Conservation (phyloP, 1,140 invertebrate species). For the Zophobas atratus region DNA sequence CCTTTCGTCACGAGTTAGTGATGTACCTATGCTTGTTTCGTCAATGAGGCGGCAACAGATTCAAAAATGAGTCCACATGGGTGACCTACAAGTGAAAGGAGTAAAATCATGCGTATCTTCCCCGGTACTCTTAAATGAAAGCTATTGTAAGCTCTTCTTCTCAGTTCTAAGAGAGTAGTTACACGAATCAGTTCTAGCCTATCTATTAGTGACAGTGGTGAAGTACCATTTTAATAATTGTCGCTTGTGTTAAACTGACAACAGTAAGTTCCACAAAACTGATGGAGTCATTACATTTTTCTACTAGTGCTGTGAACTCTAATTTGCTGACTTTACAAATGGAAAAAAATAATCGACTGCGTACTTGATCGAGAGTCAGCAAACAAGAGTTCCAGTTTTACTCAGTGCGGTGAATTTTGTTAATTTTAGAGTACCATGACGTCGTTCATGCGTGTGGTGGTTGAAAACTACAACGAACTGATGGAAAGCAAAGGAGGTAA, state of each 20-base stretch:
- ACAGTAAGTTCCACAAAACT: slow-evolving; percentile 12
- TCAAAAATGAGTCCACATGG: neutral
- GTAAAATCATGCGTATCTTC: slow-evolving; percentile 12
- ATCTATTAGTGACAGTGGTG: slow-evolving; percentile 3
- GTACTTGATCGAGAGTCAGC: neutral
- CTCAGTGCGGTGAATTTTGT: slow-evolving; percentile 29
- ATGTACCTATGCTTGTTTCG: no score
- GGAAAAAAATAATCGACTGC: neutral
- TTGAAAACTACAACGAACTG: slow-evolving; percentile 73
- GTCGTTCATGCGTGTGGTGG: slow-evolving; percentile 68
- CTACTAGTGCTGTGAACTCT: slow-evolving; percentile 19
- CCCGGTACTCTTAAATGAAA: slow-evolving; percentile 28
- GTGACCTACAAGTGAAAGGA: slow-evolving; percentile 21
- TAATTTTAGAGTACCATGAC: slow-evolving; percentile 66
- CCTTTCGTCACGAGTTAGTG: no score
- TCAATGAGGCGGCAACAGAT: no score
- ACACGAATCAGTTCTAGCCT: neutral
- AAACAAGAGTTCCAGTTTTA: neutral
- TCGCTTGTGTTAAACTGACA: neutral
- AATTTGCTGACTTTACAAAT: slow-evolving; percentile 18
- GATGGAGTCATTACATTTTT: slow-evolving; percentile 33
- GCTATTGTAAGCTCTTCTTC: slow-evolving; percentile 31
- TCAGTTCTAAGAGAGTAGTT: slow-evolving; percentile 35
- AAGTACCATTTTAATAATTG: neutral
- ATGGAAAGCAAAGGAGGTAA: slow-evolving; percentile 70